Evolutionary conservation across 1,140 invertebrate genomes (phyloP), one percentile per base, ranked within the genome.

Genomic region (Drosophila ambigua): DNA sequence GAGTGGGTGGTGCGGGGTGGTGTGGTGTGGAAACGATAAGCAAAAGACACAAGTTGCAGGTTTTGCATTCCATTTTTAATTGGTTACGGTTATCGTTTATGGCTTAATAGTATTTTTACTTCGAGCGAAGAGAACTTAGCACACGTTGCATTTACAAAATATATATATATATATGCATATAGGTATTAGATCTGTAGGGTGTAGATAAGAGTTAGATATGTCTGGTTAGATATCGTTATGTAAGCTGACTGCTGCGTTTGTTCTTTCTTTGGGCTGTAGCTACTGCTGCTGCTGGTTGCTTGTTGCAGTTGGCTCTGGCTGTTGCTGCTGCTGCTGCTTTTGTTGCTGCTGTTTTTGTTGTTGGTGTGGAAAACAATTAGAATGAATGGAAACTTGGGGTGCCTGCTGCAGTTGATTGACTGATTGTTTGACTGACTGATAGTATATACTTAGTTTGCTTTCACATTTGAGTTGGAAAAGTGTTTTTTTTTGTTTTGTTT

Each of bases 11-110:
- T 20, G 20, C 20, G 20, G 20, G 20, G 20, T 20, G 20, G 20
- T 20, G 51, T 39, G 44, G 64, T 59, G 53, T 55, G 26, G 54
- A 51, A 58, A 72, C 73, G 44, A 57, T 69, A 84, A 85, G 73
- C 68, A 62, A 81, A 78, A 85, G 68, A 85, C 77, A 85, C 74
- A 72, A 59, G 62, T 85, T 85, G 81, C 78, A 68, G 65, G 82
- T 83, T 75, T 78, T 68, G 77, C 82, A 71, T 83, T 83, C 61
- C 65, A 61, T 60, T 58, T 77, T 83, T 82, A 82, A 82, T 82
- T 82, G 74, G 68, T 63, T 82, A 82, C 64, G 68, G 69, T 74
- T 58, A 74, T 63, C 71, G 55, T 64, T 66, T 64, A 58, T 60
- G 15, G 64, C 66, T 60, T 55, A 75, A 62, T 55, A 68, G 35